A percentile compares a stretch with the other conserved stretches of the same genome.
phyloP scores from a whole-genome alignment of 2,113 vertebrate species.

The Pavo muticus region DNA sequence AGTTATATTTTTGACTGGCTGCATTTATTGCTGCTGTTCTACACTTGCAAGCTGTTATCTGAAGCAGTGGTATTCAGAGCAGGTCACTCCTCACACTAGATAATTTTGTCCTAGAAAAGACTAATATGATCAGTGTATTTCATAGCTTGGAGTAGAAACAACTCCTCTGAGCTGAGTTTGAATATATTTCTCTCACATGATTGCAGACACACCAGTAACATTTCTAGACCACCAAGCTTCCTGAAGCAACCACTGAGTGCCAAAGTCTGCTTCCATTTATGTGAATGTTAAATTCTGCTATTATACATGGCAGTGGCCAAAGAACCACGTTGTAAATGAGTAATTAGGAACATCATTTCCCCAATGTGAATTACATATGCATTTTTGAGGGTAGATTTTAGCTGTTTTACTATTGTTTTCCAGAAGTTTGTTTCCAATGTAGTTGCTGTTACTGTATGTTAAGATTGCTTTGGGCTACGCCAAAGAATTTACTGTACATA shows the following conservation, averaged over 20 bases:
- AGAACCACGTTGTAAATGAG: not conserved
- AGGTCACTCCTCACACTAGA: not conserved
- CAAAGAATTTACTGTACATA: not conserved
- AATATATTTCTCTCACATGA: not conserved
- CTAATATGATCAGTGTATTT: not conserved
- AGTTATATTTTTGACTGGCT: not conserved
- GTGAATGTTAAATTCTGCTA: not conserved
- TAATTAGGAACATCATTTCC: not conserved
- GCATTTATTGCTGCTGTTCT: not conserved
- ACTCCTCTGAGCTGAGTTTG: not conserved
- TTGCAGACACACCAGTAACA: not conserved
- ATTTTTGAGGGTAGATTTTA: not conserved
- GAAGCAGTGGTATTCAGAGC: not conserved
- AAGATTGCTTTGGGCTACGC: not conserved
- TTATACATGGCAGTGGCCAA: not conserved
- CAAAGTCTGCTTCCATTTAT: constrained; percentile 8
- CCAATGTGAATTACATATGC: not conserved
- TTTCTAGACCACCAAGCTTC: not conserved
- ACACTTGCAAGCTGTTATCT: not conserved
- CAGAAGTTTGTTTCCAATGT: not conserved
- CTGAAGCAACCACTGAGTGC: not conserved
- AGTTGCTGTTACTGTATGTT: not conserved
- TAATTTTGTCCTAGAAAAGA: not conserved
- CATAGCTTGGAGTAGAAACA: not conserved
- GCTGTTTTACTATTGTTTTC: not conserved